Base-by-base conservation (phyloP, 1,140 invertebrate genomes). In the Pseudomyrmex dendroicus region DNA sequence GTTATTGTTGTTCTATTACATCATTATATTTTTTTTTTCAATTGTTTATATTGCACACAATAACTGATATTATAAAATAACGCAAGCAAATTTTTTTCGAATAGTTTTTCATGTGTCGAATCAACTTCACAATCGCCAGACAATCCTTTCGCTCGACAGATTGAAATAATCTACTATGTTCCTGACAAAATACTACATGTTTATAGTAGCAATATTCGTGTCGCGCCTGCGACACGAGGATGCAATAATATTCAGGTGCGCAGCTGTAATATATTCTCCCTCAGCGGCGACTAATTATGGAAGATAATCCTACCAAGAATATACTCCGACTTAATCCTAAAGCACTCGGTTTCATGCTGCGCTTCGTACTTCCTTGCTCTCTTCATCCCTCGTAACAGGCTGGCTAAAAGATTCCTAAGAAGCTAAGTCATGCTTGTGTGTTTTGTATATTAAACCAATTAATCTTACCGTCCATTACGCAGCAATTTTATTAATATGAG, bases 211-310 rank as follows among this genome's bases (percentile, higher is more conserved):
- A 82, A 63, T 77, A 74, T n/a, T 35, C 35, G 35, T 7, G 13
- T 52, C 44, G 50, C 20, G 73, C 64, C 61, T 78, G 74, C 64
- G 82, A 87, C 83, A 70, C 46, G 64, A 83, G 80, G 44, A 72
- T 88, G 83, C 88, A 90, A 86, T 66, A 89, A 89, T 83, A 91
- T 89, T 90, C 86, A 91, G 86, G 84, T 89, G 89, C 83, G 86
- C 89, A 86, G 89, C 83, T 90, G 35, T 84, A 80, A 86, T 82
- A 78, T 63, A 62, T 78, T 70, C 84, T 62, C 56, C 57, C 54
- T 73, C 17, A 57, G 63, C 54, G 48, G 48, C 68, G 57, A 54
- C 87, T 89, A 90, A 89, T 89, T 89, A 89, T 89, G 89, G 84
- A 35, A 67, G 82, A 88, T 89, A 89, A 89, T 87, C 82, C 86